phyloP scores from a whole-genome alignment of 2,797 vertebrate species.

The Falco peregrinus region DNA sequence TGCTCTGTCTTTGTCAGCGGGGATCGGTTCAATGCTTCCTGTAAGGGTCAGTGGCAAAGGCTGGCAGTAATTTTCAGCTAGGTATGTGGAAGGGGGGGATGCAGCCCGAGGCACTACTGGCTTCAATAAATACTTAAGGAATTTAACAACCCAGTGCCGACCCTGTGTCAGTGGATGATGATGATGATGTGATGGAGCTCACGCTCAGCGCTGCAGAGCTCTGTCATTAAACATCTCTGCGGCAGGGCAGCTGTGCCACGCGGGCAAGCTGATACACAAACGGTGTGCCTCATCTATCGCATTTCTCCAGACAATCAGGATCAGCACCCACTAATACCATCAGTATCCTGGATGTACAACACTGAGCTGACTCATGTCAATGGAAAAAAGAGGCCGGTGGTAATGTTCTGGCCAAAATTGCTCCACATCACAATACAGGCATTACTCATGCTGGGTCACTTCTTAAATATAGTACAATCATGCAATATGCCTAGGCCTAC shows the following conservation, averaged over 20 bases:
- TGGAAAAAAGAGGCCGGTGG: slow-evolving; percentile 20
- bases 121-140: slow-evolving; percentile 69
- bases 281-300: not conserved
- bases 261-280: not conserved
- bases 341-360: not conserved
- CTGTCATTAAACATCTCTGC: not conserved
- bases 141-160: slow-evolving; percentile 28
- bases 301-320: not conserved
- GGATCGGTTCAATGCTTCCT: slow-evolving; percentile 51
- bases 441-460: slow-evolving; percentile 47
- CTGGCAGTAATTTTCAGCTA: slow-evolving; percentile 71
- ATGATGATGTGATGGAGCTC: slow-evolving; percentile 35
- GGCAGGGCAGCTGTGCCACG: not conserved
- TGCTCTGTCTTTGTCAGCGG: slow-evolving; percentile 43
- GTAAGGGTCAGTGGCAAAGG: slow-evolving; percentile 66
- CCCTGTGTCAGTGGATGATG: slow-evolving; percentile 2
- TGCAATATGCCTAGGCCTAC: not conserved
- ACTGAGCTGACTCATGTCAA: slow-evolving; percentile 17
- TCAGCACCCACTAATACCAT: not conserved
- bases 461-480: not conserved
- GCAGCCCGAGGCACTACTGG: slow-evolving; percentile 62
- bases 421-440: slow-evolving; percentile 21
- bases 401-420: slow-evolving; percentile 20
- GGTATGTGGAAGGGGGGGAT: not conserved
- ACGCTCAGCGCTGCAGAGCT: not conserved